Evolutionary conservation across 92 coral and sea anemone species (phyloP).

Genomic region (Chrysogorgia sp.): DNA sequence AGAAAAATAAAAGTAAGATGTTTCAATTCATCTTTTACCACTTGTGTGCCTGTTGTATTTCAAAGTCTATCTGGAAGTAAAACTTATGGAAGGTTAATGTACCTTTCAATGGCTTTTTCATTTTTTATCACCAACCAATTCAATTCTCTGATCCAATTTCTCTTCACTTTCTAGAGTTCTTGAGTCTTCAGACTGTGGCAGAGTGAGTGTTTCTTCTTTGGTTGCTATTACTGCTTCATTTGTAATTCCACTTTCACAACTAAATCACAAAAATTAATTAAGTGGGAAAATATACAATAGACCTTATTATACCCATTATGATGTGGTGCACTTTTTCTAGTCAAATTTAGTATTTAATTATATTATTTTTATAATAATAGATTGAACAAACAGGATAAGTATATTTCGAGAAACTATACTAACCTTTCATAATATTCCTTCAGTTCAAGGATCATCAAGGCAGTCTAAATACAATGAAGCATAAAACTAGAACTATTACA

Average conservation of each 20-base stretch:
- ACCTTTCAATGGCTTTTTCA: slow-evolving; percentile 3
- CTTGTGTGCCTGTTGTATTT: background rate
- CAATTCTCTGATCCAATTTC: background rate
- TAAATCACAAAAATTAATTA: background rate
- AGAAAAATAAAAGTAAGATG: background rate
- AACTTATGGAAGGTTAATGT: background rate
- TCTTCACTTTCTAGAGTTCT: background rate
- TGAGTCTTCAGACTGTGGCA: too few species aligned
- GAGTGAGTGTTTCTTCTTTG: too few species aligned
- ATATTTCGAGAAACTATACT: too few species aligned
- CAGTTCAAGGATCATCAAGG: too few species aligned
- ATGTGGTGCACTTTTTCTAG: too few species aligned
- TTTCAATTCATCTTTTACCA: background rate
- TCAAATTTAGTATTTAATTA: too few species aligned
- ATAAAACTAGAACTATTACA: too few species aligned
- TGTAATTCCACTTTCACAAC: slow-evolving; percentile 14
- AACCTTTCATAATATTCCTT: too few species aligned
- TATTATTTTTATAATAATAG: too few species aligned
- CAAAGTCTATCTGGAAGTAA: too few species aligned
- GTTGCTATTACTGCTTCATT: slow-evolving; percentile 5
- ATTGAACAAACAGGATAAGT: too few species aligned
- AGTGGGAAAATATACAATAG: background rate
- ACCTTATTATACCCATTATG: background rate
- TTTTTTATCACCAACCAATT: background rate
- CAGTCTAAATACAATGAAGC: too few species aligned